Evolutionary conservation across 2,797 vertebrate genomes (phyloP).

Genomic region (Mycteria americana): DNA sequence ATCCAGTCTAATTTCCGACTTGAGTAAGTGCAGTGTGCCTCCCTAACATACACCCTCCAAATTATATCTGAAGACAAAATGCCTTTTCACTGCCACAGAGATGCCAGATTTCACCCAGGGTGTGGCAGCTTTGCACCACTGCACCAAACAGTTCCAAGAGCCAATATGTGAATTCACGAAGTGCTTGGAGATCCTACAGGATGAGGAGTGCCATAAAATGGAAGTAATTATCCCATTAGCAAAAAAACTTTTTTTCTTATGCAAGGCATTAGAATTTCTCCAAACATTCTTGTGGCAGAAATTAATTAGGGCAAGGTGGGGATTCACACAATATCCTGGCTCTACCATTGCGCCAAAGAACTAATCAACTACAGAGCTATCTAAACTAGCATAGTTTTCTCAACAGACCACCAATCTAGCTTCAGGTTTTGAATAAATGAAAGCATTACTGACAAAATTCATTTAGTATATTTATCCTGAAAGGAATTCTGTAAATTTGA

Average conservation of each 20-base stretch:
- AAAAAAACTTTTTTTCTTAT: neutral
- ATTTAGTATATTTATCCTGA: neutral
- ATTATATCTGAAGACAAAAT: neutral
- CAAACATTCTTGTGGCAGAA: slow-evolving; percentile 57
- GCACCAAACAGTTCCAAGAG: neutral
- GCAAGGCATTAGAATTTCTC: slow-evolving; percentile 24
- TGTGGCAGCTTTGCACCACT: neutral
- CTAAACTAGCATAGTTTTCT: slow-evolving; percentile 38
- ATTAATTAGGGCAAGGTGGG: slow-evolving; percentile 62
- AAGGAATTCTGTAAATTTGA: neutral
- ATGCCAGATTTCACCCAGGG: neutral
- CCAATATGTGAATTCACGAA: neutral
- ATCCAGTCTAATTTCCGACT: neutral
- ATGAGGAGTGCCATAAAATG: slow-evolving; percentile 31
- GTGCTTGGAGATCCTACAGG: slow-evolving; percentile 12
- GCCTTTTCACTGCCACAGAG: neutral
- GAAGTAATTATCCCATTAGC: slow-evolving; percentile 49
- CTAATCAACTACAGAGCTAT: slow-evolving; percentile 66
- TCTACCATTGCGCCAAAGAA: slow-evolving; percentile 31
- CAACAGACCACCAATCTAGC: slow-evolving; percentile 63
- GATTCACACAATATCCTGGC: slow-evolving; percentile 60
- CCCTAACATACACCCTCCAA: neutral
- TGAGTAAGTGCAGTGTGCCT: neutral
- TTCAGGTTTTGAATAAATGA: slow-evolving; percentile 58
- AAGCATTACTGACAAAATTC: slow-evolving; percentile 17